Conservation (phyloP, 2,888 invertebrate genomes). For the Synergus japonicus region DNA sequence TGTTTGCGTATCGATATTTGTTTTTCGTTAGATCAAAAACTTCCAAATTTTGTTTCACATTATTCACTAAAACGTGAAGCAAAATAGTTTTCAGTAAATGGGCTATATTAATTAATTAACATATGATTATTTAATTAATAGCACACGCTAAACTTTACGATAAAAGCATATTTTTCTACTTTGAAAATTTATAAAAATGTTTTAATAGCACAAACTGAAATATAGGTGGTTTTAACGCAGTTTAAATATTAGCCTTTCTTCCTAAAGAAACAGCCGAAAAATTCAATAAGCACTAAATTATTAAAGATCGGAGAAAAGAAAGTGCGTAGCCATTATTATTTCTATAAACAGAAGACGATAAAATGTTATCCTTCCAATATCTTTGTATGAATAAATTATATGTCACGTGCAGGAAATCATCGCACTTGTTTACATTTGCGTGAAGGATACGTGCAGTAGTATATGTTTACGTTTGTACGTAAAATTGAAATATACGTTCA, state of each 20-base stretch:
- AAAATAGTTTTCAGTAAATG: neutral
- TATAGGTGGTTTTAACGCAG: neutral
- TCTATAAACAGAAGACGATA: slow-evolving; percentile 9
- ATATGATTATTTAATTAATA: too few species aligned
- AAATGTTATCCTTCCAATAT: slow-evolving; percentile 14
- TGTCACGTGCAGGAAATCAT: slow-evolving; percentile 27
- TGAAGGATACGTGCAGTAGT: neutral
- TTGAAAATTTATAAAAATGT: neutral
- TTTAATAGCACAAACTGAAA: neutral
- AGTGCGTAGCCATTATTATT: neutral
- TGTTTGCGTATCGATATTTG: neutral
- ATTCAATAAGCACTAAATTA: neutral
- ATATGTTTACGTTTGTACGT: neutral
- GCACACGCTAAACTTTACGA: too few species aligned
- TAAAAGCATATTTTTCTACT: neutral
- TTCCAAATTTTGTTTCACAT: neutral
- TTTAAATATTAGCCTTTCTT: neutral
- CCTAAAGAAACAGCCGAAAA: neutral
- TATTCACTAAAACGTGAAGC: neutral
- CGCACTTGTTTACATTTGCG: slow-evolving; percentile 10
- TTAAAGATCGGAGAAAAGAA: neutral
- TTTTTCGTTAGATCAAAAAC: neutral
- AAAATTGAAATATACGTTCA: neutral
- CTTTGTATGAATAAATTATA: slow-evolving; percentile 11
- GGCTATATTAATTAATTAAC: neutral